Percentiles rank a stretch among this genome's conserved stretches.
Evolutionary conservation across 2,797 vertebrate species (phyloP).

Genomic region (Dipus sagitta): DNA sequence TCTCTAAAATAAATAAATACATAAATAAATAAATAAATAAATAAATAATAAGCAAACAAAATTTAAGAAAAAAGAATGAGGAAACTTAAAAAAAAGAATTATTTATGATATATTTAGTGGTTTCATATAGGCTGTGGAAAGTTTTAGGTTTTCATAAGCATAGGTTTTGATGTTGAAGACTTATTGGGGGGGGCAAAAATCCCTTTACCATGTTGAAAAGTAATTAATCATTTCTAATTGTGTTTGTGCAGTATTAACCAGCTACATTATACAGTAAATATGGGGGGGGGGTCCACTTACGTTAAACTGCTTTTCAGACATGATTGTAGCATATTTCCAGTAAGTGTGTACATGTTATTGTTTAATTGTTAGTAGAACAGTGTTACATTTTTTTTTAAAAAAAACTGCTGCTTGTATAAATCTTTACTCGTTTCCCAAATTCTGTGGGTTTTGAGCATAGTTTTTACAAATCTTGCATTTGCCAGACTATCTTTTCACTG

Average conservation of each 20-base stretch:
- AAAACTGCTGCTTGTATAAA: slow-evolving; percentile 87
- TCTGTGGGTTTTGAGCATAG: slow-evolving; percentile 85
- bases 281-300: slow-evolving; percentile 70
- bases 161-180: slow-evolving; percentile 88
- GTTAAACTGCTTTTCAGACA: slow-evolving; percentile 82
- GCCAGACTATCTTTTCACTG: too few species aligned
- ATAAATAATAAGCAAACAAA: too few species aligned
- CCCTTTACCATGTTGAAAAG: slow-evolving; percentile 83
- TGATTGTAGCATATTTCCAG: slow-evolving; percentile 87
- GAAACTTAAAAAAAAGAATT: too few species aligned
- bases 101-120: slow-evolving; percentile 80
- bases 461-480: slow-evolving; percentile 86
- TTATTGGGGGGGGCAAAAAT: slow-evolving; percentile 80
- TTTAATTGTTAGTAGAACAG: slow-evolving; percentile 83
- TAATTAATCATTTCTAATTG: slow-evolving; percentile 85
- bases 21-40: too few species aligned
- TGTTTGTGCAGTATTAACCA: slow-evolving; percentile 87
- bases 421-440: slow-evolving; percentile 75
- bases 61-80: too few species aligned
- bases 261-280: slow-evolving; percentile 58
- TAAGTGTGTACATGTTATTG: slow-evolving; percentile 85
- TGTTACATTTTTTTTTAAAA: too few species aligned
- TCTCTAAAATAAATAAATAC: too few species aligned
- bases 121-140: slow-evolving; percentile 86
- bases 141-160: slow-evolving; percentile 90